Evolutionary conservation across 2,888 invertebrate species (phyloP), one percentile per base, ranked within the genome.

Genomic region (Pheosia gnoma): DNA sequence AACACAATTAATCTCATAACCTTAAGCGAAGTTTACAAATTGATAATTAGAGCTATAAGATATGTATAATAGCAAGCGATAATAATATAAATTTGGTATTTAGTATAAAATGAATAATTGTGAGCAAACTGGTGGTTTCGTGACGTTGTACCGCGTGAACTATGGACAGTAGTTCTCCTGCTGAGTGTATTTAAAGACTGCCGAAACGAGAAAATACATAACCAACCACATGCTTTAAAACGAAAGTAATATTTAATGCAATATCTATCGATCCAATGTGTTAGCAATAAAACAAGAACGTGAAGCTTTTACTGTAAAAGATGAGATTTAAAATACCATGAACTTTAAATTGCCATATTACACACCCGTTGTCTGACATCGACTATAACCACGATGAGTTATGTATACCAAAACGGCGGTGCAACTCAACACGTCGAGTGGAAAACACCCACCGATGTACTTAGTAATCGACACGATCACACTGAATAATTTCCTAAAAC

Each of bases 401-500:
- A 38, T 41, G 25, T 41, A 13, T 25, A 25, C 10, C 13, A 39
- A 39, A 56, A n/a, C 56, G 37, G 13, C 39, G 56, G n/a, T 39
- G 41, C 39, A 56, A n/a, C 39, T 41, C 3, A n/a, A 56, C 56
- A 8, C 10, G 54, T 11, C 5, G 54, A 56, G 41, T 56, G 41
- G 39, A 56, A 56, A 41, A 41, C 41, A 56, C 56, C 56, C 13
- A 13, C 41, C 3, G 56, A 41, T 13, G 25, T 9, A n/a, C 60
- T 57, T 57, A 7, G 57, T 54, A 5, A 38, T 11, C 38, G 38
- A 37, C 54, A 38, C 37, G 8, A 54, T 57, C 13, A 54, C 59
- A 54, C 60, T 25, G 13, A 61, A 58, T 58, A 59, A 56, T 63
- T 57, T 63, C 57, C 51, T 49, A 47, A 63, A 51, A 63, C 61